A percentile compares a stretch with the other conserved stretches of the same genome.
These are phyloP conservation scores for Aix galericulata DNA, from an alignment of 2,113 vertebrate genomes.

Conservation along the genomic window DNA sequence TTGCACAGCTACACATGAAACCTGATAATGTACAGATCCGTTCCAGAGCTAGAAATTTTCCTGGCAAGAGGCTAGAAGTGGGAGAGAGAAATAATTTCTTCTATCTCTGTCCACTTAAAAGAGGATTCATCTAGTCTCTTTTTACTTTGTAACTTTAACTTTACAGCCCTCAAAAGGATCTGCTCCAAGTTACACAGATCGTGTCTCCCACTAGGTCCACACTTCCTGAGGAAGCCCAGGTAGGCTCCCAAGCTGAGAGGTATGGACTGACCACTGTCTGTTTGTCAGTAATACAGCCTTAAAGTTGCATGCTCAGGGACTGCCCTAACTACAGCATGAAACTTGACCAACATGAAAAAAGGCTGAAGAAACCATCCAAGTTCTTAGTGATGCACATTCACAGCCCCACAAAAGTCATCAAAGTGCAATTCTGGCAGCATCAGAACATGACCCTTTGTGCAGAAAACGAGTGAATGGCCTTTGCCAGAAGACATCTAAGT, in stretches of 20 bases:
- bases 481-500: not conserved
- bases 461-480: not conserved
- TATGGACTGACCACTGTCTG: not conserved
- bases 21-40: not conserved
- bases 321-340: not conserved
- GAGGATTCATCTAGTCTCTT: not conserved
- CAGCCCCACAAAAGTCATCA: not conserved
- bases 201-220: fast-evolving
- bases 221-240: not conserved
- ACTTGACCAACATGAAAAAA: not conserved
- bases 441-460: not conserved
- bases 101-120: not conserved
- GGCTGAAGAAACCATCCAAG: not conserved
- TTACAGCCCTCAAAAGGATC: not conserved
- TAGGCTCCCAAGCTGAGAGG: not conserved
- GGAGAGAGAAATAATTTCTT: not conserved
- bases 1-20: not conserved
- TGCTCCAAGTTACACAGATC: not conserved
- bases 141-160: not conserved
- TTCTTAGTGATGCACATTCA: not conserved
- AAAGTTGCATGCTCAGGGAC: not conserved
- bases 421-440: not conserved
- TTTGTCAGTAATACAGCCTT: not conserved
- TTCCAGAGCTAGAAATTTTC: not conserved
- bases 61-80: not conserved